A percentile compares a stretch with the other conserved stretches of the same genome.
Evolutionary conservation across 2,888 invertebrate species (phyloP).

Genomic region (Hirtodrosophila trivittata): DNA sequence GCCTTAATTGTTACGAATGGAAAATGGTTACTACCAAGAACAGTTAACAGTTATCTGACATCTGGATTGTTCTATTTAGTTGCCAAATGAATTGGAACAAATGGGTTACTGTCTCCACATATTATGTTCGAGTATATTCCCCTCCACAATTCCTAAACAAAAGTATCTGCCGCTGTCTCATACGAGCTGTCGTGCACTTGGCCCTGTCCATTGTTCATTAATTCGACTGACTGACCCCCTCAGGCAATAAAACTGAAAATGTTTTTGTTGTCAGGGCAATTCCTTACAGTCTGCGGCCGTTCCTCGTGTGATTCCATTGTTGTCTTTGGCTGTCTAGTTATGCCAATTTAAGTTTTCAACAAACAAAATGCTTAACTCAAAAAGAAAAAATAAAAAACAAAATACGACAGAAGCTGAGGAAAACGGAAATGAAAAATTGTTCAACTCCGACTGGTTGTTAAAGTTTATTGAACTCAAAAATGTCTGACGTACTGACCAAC

Average conservation of each 20-base stretch:
- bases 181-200: constrained; percentile 4
- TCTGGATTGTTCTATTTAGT: constrained; percentile 42
- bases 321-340: constrained; percentile 47
- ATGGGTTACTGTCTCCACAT: constrained; percentile 18
- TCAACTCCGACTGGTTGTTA: constrained; percentile 46
- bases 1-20: constrained; percentile 11
- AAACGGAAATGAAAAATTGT: constrained; percentile 61
- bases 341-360: constrained; percentile 62
- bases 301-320: constrained; percentile 41
- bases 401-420: constrained; percentile 35
- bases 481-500: constrained; percentile 15
- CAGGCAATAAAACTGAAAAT: constrained; percentile 37
- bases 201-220: constrained; percentile 59
- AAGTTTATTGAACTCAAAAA: constrained; percentile 67
- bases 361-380: constrained; percentile 12
- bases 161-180: constrained; percentile 12
- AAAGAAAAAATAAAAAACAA: constrained; percentile 16
- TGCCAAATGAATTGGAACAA: constrained; percentile 74
- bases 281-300: constrained; percentile 31
- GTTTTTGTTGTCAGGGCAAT: constrained; percentile 25
- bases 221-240: constrained; percentile 64
- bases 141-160: neutral
- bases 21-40: constrained; percentile 15
- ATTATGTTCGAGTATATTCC: neutral
- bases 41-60: constrained; percentile 45